Percentiles rank a stretch among this genome's conserved stretches.
These are phyloP conservation scores for Auanema freiburgensis DNA, from an alignment of 2,888 invertebrate genomes.

Conservation along the genomic window DNA sequence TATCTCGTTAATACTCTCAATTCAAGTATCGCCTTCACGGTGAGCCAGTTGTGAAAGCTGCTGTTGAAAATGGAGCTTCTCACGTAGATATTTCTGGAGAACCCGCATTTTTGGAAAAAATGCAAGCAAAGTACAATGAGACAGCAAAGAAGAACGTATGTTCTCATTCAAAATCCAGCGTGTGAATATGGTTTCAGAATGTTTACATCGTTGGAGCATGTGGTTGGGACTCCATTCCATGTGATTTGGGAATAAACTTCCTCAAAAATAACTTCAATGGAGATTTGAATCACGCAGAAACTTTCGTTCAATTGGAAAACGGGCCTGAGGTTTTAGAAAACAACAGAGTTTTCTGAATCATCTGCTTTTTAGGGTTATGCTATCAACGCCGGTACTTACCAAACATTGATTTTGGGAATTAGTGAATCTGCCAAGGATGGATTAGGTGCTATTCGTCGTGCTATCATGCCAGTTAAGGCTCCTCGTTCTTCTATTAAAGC, in stretches of 20 bases:
- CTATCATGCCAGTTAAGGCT: conserved; percentile 56
- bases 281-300: conserved; percentile 63
- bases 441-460: conserved; percentile 50
- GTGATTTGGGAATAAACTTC: conserved; percentile 82
- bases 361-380: conserved; percentile 67
- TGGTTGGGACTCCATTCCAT: conserved; percentile 80
- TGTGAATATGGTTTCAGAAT: conserved; percentile 64
- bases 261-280: conserved; percentile 78
- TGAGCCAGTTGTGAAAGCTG: conserved; percentile 85
- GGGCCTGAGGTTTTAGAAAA: conserved; percentile 52
- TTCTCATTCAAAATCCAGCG: no score
- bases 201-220: conserved; percentile 76
- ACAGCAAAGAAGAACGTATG: conserved; percentile 61
- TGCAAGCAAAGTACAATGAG: conserved; percentile 80
- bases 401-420: conserved; percentile 81
- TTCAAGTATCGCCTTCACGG: conserved; percentile 76
- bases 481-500: conserved; percentile 29
- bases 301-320: conserved; percentile 54
- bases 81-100: conserved; percentile 93
- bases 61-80: conserved; percentile 79
- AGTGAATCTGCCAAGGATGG: conserved; percentile 49
- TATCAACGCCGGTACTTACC: conserved; percentile 85
- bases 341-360: background rate
- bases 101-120: conserved; percentile 82
- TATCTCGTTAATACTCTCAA: background rate